Percentiles rank a stretch among this genome's conserved stretches.
phyloP scores from a whole-genome alignment of 2,888 invertebrate genomes.

The Dendrolimus pini region DNA sequence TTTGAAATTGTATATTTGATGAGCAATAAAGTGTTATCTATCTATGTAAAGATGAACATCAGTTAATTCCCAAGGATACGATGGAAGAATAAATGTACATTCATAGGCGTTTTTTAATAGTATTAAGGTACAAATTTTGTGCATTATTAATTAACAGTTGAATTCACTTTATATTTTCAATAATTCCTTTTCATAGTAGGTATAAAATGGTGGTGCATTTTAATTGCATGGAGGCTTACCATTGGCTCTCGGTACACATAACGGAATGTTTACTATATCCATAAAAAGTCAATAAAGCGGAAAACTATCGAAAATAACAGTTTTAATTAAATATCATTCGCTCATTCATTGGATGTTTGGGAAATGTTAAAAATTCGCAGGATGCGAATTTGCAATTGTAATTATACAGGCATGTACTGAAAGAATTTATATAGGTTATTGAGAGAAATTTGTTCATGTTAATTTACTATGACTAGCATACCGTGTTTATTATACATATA shows the following conservation, averaged over 20 bases:
- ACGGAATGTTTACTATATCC: slow-evolving; percentile 47
- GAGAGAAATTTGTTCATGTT: too few species aligned
- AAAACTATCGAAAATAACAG: slow-evolving; percentile 61
- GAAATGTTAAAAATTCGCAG: background rate
- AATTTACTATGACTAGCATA: too few species aligned
- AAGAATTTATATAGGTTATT: too few species aligned
- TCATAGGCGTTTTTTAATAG: too few species aligned
- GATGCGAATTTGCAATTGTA: background rate
- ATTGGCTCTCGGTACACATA: slow-evolving; percentile 39
- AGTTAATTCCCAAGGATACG: background rate
- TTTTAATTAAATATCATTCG: slow-evolving; percentile 57
- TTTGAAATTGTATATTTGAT: too few species aligned
- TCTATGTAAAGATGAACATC: too few species aligned
- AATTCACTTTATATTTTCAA: slow-evolving; percentile 13
- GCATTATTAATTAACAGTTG: slow-evolving; percentile 3
- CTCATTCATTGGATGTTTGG: slow-evolving; percentile 7
- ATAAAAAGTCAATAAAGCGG: slow-evolving; percentile 64
- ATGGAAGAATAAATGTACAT: too few species aligned
- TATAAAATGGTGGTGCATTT: slow-evolving; percentile 10
- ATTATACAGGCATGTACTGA: background rate
- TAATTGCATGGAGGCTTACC: slow-evolving; percentile 25
- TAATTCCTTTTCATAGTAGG: slow-evolving; percentile 24
- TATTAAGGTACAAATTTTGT: background rate
- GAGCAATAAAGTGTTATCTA: too few species aligned
- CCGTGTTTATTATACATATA: too few species aligned